A percentile compares a stretch with the other conserved stretches of the same genome.
phyloP scores from a whole-genome alignment of 2,797 vertebrate species.

The Sebastes iracundus region DNA sequence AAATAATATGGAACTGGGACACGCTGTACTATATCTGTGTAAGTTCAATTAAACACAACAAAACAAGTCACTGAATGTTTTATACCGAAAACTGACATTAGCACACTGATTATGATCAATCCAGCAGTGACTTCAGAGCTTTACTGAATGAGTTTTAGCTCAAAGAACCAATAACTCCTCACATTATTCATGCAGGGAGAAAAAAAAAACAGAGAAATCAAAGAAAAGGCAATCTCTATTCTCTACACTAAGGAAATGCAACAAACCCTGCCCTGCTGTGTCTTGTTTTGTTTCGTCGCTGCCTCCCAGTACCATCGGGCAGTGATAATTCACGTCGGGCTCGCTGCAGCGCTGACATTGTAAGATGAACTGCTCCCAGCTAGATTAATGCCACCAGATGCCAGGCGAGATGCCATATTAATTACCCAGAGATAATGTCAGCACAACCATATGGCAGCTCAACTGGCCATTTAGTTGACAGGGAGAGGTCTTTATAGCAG shows the following conservation, averaged over 20 bases:
- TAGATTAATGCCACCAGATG: constrained; percentile 88
- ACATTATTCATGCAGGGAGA: constrained; percentile 18
- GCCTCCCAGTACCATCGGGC: constrained; percentile 63
- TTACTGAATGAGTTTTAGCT: constrained; percentile 13
- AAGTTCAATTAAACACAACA: constrained; percentile 21
- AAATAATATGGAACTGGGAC: not conserved
- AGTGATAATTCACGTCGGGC: constrained; percentile 79
- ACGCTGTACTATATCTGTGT: not conserved
- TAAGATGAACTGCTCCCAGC: constrained; percentile 77
- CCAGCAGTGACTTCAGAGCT: not conserved
- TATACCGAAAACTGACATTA: not conserved
- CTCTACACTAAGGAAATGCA: not conserved
- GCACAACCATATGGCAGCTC: constrained; percentile 84
- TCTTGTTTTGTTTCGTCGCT: constrained; percentile 42
- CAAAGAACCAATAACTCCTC: not conserved
- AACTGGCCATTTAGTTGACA: constrained; percentile 86
- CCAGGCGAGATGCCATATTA: constrained; percentile 87
- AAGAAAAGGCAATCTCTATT: constrained; percentile 10
- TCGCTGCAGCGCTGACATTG: constrained; percentile 69
- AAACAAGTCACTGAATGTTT: not conserved
- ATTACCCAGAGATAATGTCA: constrained; percentile 88
- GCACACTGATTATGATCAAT: not conserved
- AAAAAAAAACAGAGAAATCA: constrained; percentile 21
- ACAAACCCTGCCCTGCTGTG: constrained; percentile 15
- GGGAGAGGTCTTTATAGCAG: constrained; percentile 82